A percentile compares a stretch with the other conserved stretches of the same genome.
Conservation (phyloP, 2,113 vertebrate genomes). For the Xyrauchen texanus region DNA sequence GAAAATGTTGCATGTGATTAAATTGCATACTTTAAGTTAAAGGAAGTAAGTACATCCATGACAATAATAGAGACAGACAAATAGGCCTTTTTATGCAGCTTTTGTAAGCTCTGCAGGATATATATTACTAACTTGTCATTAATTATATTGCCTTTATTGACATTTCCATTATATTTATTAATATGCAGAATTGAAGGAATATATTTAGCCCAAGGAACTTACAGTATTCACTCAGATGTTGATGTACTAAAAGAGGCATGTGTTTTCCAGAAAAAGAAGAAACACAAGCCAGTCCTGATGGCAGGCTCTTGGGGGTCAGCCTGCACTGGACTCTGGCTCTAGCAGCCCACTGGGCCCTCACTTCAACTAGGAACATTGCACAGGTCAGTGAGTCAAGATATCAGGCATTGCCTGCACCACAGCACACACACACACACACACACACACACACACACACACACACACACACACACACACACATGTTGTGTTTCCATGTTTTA, state of each 20-base stretch:
- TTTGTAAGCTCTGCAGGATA: too few relatives aligned
- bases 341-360: constrained; percentile 74
- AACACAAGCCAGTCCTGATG: constrained; percentile 72
- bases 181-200: neutral
- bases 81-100: too few relatives aligned
- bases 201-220: neutral
- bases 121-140: too few relatives aligned
- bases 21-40: neutral
- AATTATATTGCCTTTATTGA: too few relatives aligned
- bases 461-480: too few relatives aligned
- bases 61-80: too few relatives aligned
- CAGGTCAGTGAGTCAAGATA: constrained; percentile 63
- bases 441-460: too few relatives aligned
- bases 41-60: too few relatives aligned
- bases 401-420: constrained; percentile 16
- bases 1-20: neutral
- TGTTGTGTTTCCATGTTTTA: too few relatives aligned
- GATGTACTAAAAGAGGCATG: constrained; percentile 1
- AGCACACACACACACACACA: neutral
- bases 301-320: constrained; percentile 74
- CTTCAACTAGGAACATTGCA: constrained; percentile 81
- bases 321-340: constrained; percentile 75
- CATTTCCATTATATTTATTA: neutral
- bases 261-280: constrained; percentile 56
- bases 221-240: neutral